Base-by-base conservation (phyloP, 1,140 invertebrate genomes). In the Antheraea mylitta region DNA sequence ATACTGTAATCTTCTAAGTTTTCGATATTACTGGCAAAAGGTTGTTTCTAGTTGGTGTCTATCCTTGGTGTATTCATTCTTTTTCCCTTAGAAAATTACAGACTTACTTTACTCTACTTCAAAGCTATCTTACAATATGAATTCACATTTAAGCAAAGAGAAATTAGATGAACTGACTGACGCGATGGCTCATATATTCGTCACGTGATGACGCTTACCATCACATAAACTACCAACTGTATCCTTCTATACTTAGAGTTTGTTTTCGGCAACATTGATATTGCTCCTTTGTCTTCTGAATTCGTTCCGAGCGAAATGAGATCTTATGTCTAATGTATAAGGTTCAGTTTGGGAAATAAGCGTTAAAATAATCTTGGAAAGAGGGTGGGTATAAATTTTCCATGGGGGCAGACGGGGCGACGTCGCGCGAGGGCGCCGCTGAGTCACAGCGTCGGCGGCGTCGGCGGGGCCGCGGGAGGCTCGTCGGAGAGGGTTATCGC, bases 321-420 rank as follows among this genome's bases (percentile, higher is more conserved):
- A 69, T 81, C 80, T 72, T 91, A 89, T 81, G 75, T 69, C 65
- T 69, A 38, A 22, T 70, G 13, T 8, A 72, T 82, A 86, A 73
- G 82, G 83, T 85, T 76, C 73, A 76, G 69, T 86, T 82, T 81
- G 38, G 73, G 53, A 22, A 67, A 67, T 67, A 36, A 70, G 65
- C 66, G 69, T 72, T 53, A 75, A 84, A 86, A 89, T 87, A 83
- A 86, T 90, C 87, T 89, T 87, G 78, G 81, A 78, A 78, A 83
- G 85, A 86, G 89, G 88, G 87, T 88, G 86, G 89, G 89, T 91
- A 91, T 91, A 91, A 91, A 91, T 91, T 91, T 90, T 91, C 78
- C 77, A 90, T 89, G 87, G 86, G 81, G 89, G 89, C 80, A 91
- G 87, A 89, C 88, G 86, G 83, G 86, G 87, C 86, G 87, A 87